Evolutionary conservation across 1,140 invertebrate species (phyloP).

Genomic region (Drosophila littoralis): DNA sequence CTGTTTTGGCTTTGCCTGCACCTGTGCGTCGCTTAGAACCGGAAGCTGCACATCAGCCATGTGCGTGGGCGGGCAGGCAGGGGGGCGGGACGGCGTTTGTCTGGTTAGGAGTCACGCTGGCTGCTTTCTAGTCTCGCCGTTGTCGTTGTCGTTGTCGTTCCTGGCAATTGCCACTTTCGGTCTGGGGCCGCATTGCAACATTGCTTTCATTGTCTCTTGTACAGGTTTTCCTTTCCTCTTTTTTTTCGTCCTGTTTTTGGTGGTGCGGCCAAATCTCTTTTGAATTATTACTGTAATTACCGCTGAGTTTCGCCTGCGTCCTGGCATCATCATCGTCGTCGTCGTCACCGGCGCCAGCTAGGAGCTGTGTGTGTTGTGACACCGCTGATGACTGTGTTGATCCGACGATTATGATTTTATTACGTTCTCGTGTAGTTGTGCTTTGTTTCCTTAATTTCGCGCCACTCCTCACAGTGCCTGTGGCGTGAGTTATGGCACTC

Average conservation of each 20-base stretch:
- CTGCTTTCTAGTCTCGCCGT: conserved; percentile 36
- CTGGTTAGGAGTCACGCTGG: conserved; percentile 40
- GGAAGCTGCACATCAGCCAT: conserved; percentile 76
- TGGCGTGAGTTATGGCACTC: conserved; percentile 71
- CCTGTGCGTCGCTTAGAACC: conserved; percentile 75
- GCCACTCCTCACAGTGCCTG: conserved; percentile 45
- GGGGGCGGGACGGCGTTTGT: background rate
- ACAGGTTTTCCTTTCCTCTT: conserved; percentile 32
- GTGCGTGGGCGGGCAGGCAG: conserved; percentile 49
- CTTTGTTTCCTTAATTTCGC: conserved; percentile 78
- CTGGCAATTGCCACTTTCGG: conserved; percentile 71
- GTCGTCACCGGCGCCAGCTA: background rate
- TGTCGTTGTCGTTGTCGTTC: conserved; percentile 5
- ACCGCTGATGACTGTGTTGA: conserved; percentile 84
- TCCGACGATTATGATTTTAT: conserved; percentile 84
- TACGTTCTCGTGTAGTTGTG: conserved; percentile 82
- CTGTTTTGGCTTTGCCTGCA: conserved; percentile 57
- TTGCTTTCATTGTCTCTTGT: conserved; percentile 67
- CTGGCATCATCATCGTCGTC: conserved; percentile 40
- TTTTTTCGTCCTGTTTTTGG: conserved; percentile 38
- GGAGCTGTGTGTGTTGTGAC: conserved; percentile 75
- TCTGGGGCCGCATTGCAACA: conserved; percentile 58
- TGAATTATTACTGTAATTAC: conserved; percentile 84
- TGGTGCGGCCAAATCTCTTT: conserved; percentile 75
- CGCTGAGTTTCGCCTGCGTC: conserved; percentile 70